These are phyloP conservation scores for Myzus persicae DNA, from an alignment of 1,140 invertebrate species.

Conservation along the genomic window DNA sequence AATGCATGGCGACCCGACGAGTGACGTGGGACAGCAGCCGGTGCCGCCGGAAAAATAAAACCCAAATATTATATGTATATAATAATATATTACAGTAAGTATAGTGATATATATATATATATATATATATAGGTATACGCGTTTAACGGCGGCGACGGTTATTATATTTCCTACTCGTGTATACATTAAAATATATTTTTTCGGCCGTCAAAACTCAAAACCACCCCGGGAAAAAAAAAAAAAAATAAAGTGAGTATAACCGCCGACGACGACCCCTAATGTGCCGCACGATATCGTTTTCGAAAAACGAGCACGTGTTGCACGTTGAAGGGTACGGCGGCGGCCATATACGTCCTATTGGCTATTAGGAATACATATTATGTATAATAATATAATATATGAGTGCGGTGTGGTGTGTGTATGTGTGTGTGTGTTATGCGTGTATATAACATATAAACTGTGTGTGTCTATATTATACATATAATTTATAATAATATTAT, in stretches of 20 bases:
- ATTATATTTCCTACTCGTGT: neutral
- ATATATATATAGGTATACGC: neutral
- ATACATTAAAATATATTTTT: slow-evolving; percentile 8
- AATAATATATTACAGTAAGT: neutral
- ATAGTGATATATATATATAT: slow-evolving; percentile 6
- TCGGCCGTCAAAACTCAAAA: slow-evolving; percentile 8
- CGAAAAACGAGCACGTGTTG: slow-evolving; percentile 43
- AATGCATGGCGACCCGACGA: neutral
- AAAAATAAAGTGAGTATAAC: neutral
- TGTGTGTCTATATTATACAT: neutral
- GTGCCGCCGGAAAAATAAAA: neutral
- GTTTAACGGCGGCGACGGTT: slow-evolving; percentile 30
- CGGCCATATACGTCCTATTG: slow-evolving; percentile 9
- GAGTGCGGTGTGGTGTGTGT: neutral
- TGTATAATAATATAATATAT: slow-evolving; percentile 5
- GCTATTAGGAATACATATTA: neutral
- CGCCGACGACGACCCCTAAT: slow-evolving; percentile 25
- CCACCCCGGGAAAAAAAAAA: neutral
- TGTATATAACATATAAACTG: neutral
- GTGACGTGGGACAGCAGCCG: slow-evolving; percentile 24
- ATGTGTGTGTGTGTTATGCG: neutral
- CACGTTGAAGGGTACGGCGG: neutral
- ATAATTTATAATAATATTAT: slow-evolving; percentile 22
- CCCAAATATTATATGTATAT: slow-evolving; percentile 16
- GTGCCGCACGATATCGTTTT: slow-evolving; percentile 4